Base-by-base conservation (phyloP, 2,113 vertebrate genomes). In the Siniperca knerii region DNA sequence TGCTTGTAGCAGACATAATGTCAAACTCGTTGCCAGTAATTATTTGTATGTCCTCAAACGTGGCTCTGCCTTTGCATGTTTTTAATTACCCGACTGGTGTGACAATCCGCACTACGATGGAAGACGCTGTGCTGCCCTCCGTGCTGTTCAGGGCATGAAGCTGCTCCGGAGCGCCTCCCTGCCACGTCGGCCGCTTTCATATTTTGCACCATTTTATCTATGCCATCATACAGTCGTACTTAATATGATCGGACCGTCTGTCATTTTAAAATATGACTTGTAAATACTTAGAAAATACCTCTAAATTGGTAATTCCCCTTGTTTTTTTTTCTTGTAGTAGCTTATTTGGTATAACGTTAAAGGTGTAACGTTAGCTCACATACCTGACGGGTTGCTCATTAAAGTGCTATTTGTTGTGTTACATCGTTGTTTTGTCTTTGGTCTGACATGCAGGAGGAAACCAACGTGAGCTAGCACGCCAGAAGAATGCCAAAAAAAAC, bases 381-480 rank as follows among this genome's bases (percentile, higher is more conserved):
- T 21, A 48, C n/a, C 23, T 62, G 46, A 8, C 1, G 40, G 25
- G 40, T 79, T 68, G 55, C 18, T 84, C 15, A 46, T 35, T 44
- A 4, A 37, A 54, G n/a, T 81, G 16, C 8, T 4, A 1, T 48
- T 73, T 62, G 8, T 66, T 75, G 1, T 61, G 23, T 44, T 23
- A 15, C 23, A 52, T 20, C 0, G 46, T 48, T 48, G 37, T 79
- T 9, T 1, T 55, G 16, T 1, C 10, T 60, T 46, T 70, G 75
- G 8, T 70, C 16, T 68, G 55, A 64, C 73, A 2, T 75, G 6
- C 79, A 96, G 97, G 97, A 94, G 97, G 97, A 95, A 98, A 98
- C 90, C 97, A 98, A 88, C 97, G 97, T 87, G 97, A 98, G 92
- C 96, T 98, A 83, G 97, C 97, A 78, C 96, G 97, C 88, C 92